Evolutionary conservation across 2,113 vertebrate species (phyloP).

Genomic region (Acrocephalus arundinaceus): DNA sequence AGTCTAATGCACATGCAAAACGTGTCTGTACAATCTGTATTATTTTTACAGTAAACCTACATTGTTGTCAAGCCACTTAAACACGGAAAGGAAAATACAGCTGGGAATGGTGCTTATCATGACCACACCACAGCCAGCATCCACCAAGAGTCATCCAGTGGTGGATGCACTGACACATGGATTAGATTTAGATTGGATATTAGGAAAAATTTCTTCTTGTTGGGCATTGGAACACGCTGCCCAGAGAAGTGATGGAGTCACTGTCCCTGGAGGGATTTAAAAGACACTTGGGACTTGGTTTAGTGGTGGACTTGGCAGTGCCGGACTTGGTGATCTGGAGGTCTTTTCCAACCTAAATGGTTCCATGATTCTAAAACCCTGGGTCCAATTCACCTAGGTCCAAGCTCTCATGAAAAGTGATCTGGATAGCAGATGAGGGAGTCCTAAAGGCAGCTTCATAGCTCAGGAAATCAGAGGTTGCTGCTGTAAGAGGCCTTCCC

Average conservation of each 20-base stretch:
- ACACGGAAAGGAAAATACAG: background rate
- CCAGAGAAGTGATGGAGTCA: background rate
- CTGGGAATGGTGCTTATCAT: background rate
- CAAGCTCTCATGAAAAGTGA: background rate
- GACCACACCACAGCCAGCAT: background rate
- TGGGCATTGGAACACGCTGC: background rate
- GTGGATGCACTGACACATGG: too few species aligned
- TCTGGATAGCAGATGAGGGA: background rate
- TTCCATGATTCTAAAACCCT: background rate
- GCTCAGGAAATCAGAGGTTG: background rate
- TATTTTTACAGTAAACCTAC: background rate
- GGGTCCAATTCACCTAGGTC: too few species aligned
- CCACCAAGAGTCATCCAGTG: background rate
- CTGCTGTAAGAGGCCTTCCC: background rate
- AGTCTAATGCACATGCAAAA: background rate
- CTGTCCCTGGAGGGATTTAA: background rate
- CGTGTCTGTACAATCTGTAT: too few species aligned
- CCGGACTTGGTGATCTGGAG: background rate
- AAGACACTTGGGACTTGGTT: background rate
- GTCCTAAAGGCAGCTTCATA: background rate
- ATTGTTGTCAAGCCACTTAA: background rate
- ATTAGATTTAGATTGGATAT: background rate
- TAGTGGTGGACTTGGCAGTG: background rate
- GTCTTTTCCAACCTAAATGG: background rate
- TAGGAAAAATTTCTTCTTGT: background rate